Evolutionary conservation across 2,888 invertebrate genomes (phyloP), one percentile per base, ranked within the genome.

Genomic region (Plebejus melissa): DNA sequence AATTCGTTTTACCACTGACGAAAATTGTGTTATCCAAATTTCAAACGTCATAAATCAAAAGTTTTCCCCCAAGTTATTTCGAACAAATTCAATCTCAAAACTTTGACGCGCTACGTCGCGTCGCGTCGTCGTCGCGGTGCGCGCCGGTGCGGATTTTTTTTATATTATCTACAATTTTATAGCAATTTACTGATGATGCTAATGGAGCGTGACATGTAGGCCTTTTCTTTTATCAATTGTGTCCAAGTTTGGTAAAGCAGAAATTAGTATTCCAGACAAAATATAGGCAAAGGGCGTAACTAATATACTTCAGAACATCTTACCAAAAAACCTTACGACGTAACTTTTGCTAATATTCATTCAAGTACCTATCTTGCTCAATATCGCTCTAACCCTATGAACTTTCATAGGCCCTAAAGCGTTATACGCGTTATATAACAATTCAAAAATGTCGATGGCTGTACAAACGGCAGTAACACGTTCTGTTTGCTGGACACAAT

Each of bases 401-500:
- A 5, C 65, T 13, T 32, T 65, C 13, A 65, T 32, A 32, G 32
- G 4, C 65, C 58, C 28, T 4, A 13, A 50, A 54, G 54, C 54
- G 54, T 54, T 3, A 16, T 16, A 2, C 46, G 28, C 4, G 9
- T 65, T 65, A 32, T 65, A 65, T 65, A 65, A 65, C 13, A 72
- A 72, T 50, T n/a, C 32, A 32, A 32, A 32, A 38, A 50, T 22
- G 72, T 72, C 50, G 72, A 72, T 32, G 32, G 13, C 22, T 5
- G 5, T 70, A 41, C n/a, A 41, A 41, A 41, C 22, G 54, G 32
- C 32, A 41, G 82, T 86, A 88, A 87, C 84, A 83, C 92, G 92
- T 90, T 86, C 93, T 93, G 93, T 91, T 93, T 91, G 86, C 84
- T 82, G 82, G 85, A 83, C 84, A 93, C 93, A 93, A 93, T 92